Percentiles rank a stretch among this genome's conserved stretches.
Evolutionary conservation across 2,797 vertebrate species (phyloP).

Genomic region (Enteromius trimaculatus): DNA sequence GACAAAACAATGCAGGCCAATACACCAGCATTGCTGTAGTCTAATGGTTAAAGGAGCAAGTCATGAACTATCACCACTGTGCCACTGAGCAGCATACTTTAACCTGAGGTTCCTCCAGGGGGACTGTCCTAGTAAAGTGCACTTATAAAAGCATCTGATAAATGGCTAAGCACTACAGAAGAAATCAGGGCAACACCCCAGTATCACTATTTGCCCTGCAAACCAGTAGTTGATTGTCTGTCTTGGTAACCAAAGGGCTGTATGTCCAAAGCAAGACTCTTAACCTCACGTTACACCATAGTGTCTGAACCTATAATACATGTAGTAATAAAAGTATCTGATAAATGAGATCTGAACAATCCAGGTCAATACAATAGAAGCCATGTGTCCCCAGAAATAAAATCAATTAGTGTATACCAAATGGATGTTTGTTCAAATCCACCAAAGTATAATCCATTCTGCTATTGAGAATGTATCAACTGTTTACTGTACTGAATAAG

Average conservation of each 20-base stretch:
- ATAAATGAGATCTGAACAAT: background rate
- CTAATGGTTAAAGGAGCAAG: background rate
- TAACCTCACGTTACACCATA: background rate
- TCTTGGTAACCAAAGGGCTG: background rate
- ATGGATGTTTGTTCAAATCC: background rate
- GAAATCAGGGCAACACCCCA: background rate
- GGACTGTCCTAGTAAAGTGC: background rate
- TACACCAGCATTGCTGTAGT: background rate
- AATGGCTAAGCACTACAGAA: background rate
- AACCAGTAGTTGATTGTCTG: background rate
- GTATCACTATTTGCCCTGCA: background rate
- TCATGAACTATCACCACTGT: constrained; percentile 7
- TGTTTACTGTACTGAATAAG: background rate
- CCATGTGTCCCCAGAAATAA: background rate
- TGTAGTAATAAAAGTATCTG: background rate
- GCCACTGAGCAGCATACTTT: background rate
- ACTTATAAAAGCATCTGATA: constrained; percentile 9
- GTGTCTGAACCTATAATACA: background rate
- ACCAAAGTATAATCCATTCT: background rate
- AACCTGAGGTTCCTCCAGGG: background rate
- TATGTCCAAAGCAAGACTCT: background rate
- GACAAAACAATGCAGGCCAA: constrained; percentile 5
- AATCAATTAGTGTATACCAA: background rate
- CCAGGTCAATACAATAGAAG: background rate
- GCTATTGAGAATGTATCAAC: background rate